Evolutionary conservation across 2,888 invertebrate genomes (phyloP), one percentile per base, ranked within the genome.

Genomic region (Erebia palarica): DNA sequence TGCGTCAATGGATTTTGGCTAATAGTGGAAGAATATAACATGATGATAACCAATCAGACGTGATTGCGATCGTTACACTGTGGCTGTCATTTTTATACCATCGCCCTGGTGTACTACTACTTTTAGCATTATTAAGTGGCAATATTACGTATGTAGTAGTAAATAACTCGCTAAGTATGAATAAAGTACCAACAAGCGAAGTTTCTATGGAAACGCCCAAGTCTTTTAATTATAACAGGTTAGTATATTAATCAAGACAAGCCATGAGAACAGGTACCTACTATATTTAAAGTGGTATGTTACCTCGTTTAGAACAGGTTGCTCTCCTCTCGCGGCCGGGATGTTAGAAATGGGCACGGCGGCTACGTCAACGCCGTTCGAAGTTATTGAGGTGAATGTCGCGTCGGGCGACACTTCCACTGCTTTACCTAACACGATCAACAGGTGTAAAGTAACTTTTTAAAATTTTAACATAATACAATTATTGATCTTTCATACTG

Each of bases 291-390:
- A 18, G 49, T 44, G 21, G 36, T 49, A 59, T 49, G 70, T 76
- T 78, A 90, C 91, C 85, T 91, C 90, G 74, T 77, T 82, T 36
- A 83, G 78, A 72, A 78, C 75, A 71, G 82, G 81, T 73, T 86
- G 84, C 65, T 86, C 86, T 13, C 78, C 78, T 74, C 80, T 78
- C 68, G 70, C 71, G 5, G 76, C 71, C 18, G 82, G 72, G 55
- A 79, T 78, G 27, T 83, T 82, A 27, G 79, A 70, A 70, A 78
- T 78, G 49, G 81, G 76, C 27, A 75, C 78, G 71, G 80, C 79
- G 65, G 78, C 82, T 3, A 82, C 82, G 57, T 90, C 89, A n/a
- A 84, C 78, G 47, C 90, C 91, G 75, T 92, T 92, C 1, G 86
- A 82, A 27, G 84, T 87, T 47, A 89, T 75, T 1, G 92, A 89